Conservation (phyloP, 2,888 invertebrate genomes). For the Elysia crispata region DNA sequence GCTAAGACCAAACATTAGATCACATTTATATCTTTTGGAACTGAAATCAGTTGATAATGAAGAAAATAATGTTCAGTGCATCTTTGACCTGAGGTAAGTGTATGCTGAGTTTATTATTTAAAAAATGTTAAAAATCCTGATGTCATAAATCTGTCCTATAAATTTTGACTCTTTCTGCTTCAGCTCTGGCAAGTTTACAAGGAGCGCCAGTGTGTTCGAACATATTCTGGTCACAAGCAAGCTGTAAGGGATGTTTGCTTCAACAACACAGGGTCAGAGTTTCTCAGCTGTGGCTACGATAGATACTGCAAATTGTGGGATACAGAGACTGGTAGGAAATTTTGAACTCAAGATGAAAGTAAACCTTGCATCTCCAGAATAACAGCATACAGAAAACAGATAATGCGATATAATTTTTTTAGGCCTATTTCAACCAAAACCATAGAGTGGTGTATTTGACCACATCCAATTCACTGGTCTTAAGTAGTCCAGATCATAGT, state of each 20-base stretch:
- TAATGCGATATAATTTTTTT: too few species aligned
- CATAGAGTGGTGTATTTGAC: too few species aligned
- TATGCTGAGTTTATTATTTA: not conserved
- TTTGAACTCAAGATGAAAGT: not conserved
- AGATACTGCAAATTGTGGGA: conserved; percentile 99
- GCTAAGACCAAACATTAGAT: too few species aligned
- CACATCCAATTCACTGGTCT: too few species aligned
- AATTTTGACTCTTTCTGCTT: conserved; percentile 13
- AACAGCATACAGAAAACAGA: too few species aligned
- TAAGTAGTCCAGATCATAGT: too few species aligned
- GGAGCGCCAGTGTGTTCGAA: conserved; percentile 92
- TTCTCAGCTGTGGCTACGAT: conserved; percentile 96
- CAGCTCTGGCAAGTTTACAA: conserved; percentile 99
- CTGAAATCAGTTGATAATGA: too few species aligned
- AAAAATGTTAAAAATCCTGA: not conserved
- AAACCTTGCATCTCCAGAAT: not conserved
- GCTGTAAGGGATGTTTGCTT: conserved; percentile 97
- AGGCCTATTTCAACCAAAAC: too few species aligned
- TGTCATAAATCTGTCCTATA: not conserved
- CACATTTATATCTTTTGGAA: too few species aligned
- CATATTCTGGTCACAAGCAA: conserved; percentile 97
- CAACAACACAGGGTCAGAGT: conserved; percentile 94
- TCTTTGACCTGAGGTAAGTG: not conserved
- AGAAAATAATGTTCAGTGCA: not conserved
- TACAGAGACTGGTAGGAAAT: conserved; percentile 94